Percentiles rank a stretch among this genome's conserved stretches.
phyloP scores from a whole-genome alignment of 2,888 invertebrate species.

The Rhagonycha fulva region DNA sequence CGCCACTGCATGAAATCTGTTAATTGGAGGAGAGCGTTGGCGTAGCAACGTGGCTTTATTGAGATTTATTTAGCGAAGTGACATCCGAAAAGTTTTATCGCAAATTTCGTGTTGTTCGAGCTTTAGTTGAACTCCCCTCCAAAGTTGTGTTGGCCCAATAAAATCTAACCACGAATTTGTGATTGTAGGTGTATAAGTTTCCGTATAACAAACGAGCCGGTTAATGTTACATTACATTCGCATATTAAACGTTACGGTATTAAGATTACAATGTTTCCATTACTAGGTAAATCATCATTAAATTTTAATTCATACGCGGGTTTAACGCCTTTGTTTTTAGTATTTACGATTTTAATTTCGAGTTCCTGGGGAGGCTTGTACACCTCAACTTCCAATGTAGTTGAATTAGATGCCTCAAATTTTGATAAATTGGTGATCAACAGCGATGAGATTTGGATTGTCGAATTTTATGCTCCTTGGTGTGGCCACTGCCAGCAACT shows the following conservation, averaged over 20 bases:
- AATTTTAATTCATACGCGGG: neutral
- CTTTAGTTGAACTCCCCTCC: neutral
- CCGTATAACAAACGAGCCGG: neutral
- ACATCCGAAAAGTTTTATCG: neutral
- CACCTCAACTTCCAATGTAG: conserved; percentile 74
- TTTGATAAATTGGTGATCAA: conserved; percentile 84
- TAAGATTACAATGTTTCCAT: neutral
- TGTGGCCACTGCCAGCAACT: conserved; percentile 90
- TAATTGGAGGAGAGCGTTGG: neutral
- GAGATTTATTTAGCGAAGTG: neutral
- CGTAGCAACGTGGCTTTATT: neutral
- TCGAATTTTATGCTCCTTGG: conserved; percentile 98
- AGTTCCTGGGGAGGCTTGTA: conserved; percentile 63
- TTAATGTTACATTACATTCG: neutral
- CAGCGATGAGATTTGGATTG: conserved; percentile 89
- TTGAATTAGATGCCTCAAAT: conserved; percentile 84
- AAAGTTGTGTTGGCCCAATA: neutral
- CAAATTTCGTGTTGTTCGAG: neutral
- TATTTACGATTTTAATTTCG: conserved; percentile 38
- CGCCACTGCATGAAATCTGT: neutral
- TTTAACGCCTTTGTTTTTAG: conserved; percentile 5
- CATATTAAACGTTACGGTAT: neutral
- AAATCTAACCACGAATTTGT: conserved; percentile 1
- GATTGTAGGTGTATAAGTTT: neutral
- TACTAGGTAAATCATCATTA: neutral